Evolutionary conservation across 2,888 invertebrate genomes (phyloP), one percentile per base, ranked within the genome.

Genomic region (Parapristionchus giblindavisi): DNA sequence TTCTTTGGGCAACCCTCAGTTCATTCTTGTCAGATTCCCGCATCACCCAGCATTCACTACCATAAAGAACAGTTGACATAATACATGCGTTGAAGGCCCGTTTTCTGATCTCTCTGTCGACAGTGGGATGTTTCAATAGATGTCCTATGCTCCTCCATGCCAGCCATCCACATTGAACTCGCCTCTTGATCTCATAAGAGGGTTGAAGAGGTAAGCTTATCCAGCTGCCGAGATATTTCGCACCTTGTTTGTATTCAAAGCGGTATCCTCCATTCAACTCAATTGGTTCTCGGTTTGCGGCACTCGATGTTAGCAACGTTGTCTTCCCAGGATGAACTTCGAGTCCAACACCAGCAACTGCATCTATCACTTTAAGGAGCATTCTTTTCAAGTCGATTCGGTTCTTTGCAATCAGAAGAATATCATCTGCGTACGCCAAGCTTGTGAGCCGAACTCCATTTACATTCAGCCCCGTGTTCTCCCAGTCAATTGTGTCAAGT

Each of bases 391-490:
- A 29, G 24, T 60, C 60, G 3, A 2, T 36, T 4, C 60, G n/a
- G 36, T 11, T 60, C 11, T 38, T 60, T 2, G 60, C 60, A 4
- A 60, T 38, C 1, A 60, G 6, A 24, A 60, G 8, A 1, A 60
- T 38, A 24, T 60, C 60, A 60, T 60, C 60, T n/a, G 60, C 60
- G n/a, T 60, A 60, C 4, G 36, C 24, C n/a, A 60, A 60, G 1
- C 36, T 60, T 1, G 60, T 60, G 3, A 60, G n/a, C 24, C 24
- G 6, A 6, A 1, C 2, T 36, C 60, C 60, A 36, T 60, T 60
- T 1, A 60, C 11, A 2, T 8, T 36, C 1, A 60, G 4, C 24
- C 60, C 60, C n/a, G 24, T n/a, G 1, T 3, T 36, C 11, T 38
- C 3, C 60, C 38, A 60, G 24, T 60, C 36, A n/a, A 60, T 60